Base-by-base conservation (phyloP, 35 echinoderm and acorn worm species). In the Apostichopus californicus region DNA sequence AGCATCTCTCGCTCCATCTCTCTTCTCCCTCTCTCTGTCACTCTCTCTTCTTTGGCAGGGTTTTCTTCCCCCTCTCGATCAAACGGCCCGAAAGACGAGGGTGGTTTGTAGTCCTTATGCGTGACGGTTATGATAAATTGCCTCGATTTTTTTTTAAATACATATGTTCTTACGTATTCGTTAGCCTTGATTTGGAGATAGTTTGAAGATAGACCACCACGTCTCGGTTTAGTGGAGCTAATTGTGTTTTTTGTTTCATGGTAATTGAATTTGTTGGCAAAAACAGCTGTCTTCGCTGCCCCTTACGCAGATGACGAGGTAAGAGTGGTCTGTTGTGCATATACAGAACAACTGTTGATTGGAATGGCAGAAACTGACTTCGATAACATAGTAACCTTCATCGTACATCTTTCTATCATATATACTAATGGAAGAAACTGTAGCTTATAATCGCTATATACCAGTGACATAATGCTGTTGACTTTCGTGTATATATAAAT, bases 211-310 rank as follows among this genome's bases (percentile, higher is more conserved):
- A 4, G 34, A 46, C 34, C 34, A 46, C 34, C 34, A 18, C 4
- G 64, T 68, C 64, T 68, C 64, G 9, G 8, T 68, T 68, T 68
- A 14, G 64, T 68, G 64, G 64, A 68, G 11, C 18, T 68, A 68
- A 68, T 68, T 68, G 64, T 18, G n/a, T 68, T 68, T 68, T 68
- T 68, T 68, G 11, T 68, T 18, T 87, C 86, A 87, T 71, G 86
- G 86, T 52, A 68, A 87, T 87, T 87, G 55, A 87, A 65, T 87
- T 87, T 87, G 58, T 28, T 13, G 14, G 52, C 3, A 6, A 87
- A 87, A 87, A 66, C 86, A 87, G 86, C 57, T 87, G 86, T 64
- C n/a, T 9, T 68, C 18, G 11, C 64, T 11, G 64, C 11, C 18
- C 11, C 11, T 68, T 68, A 68, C 64, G 64, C 18, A 18, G 11